phyloP scores from a whole-genome alignment of 2,888 invertebrate genomes.

The Dascillus cervinus region DNA sequence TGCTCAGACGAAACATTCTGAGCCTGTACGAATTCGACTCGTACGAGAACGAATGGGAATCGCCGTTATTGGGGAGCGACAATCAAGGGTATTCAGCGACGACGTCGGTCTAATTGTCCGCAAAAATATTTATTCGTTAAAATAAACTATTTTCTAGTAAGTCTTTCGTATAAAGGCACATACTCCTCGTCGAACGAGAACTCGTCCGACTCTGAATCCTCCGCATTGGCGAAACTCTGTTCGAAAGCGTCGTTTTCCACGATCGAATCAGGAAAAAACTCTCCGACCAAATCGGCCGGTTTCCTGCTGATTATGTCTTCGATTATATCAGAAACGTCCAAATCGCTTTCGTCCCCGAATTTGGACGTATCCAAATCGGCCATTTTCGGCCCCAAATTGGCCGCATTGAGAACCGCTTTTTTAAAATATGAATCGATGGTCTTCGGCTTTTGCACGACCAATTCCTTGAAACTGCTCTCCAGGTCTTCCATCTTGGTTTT shows the following conservation, averaged over 20 bases:
- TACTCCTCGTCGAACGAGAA: no score
- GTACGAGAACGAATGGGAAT: slow-evolving; percentile 64
- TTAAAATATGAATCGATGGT: slow-evolving; percentile 31
- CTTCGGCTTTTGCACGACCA: slow-evolving; percentile 3
- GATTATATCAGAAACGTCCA: slow-evolving; percentile 48
- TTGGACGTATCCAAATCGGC: slow-evolving; percentile 27
- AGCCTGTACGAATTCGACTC: slow-evolving; percentile 62
- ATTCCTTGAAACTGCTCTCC: slow-evolving; percentile 1
- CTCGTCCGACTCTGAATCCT: no score
- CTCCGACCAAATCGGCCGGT: no score
- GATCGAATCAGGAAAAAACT: no score
- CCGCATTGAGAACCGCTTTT: slow-evolving; percentile 22
- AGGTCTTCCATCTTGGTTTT: not conserved
- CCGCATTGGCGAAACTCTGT: no score
- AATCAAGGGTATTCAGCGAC: no score
- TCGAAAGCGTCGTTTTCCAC: no score
- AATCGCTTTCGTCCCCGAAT: slow-evolving; percentile 39
- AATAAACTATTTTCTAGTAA: no score
- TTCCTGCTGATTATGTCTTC: slow-evolving; percentile 42
- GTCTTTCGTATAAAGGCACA: no score
- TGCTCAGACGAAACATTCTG: slow-evolving; percentile 55
- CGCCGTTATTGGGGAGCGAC: slow-evolving; percentile 43
- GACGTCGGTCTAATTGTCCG: no score
- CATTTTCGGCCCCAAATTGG: slow-evolving; percentile 21
- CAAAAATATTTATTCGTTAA: no score